Conservation (phyloP, 2,797 vertebrate species). For the Pseudochirops corinnae region DNA sequence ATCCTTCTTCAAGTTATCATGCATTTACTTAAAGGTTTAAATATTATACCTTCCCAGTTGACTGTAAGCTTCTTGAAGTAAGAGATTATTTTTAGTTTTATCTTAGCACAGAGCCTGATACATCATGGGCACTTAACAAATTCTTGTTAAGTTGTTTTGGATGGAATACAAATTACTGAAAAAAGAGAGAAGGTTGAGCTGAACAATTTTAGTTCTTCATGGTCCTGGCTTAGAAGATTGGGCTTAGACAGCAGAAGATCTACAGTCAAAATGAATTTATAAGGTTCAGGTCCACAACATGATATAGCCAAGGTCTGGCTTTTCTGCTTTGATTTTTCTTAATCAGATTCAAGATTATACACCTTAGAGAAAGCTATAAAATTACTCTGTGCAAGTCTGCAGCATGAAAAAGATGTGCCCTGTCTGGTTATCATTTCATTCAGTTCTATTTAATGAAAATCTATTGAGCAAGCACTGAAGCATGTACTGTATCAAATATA, state of each 20-base stretch:
- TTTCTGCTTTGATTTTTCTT: slow-evolving; percentile 57
- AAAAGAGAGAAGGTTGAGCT: slow-evolving; percentile 33
- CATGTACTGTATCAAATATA: neutral
- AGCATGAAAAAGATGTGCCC: neutral
- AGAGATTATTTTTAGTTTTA: neutral
- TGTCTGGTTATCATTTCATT: neutral
- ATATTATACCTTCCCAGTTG: neutral
- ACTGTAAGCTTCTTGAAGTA: neutral
- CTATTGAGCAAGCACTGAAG: neutral
- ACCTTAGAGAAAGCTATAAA: neutral
- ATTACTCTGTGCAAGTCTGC: neutral
- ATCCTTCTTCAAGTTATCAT: neutral
- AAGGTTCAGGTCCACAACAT: slow-evolving; percentile 3
- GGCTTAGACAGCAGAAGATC: slow-evolving; percentile 13
- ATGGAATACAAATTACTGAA: neutral
- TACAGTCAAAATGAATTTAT: slow-evolving; percentile 7
- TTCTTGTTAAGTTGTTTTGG: neutral
- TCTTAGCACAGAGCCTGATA: neutral
- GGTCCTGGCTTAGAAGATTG: slow-evolving; percentile 31
- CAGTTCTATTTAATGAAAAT: neutral
- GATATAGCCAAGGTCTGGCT: neutral
- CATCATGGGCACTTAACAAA: neutral
- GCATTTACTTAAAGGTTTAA: neutral
- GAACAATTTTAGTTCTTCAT: neutral
- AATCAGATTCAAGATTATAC: neutral